These are phyloP conservation scores for Coregonus clupeaformis DNA, from an alignment of 2,113 vertebrate species.

Conservation along the genomic window DNA sequence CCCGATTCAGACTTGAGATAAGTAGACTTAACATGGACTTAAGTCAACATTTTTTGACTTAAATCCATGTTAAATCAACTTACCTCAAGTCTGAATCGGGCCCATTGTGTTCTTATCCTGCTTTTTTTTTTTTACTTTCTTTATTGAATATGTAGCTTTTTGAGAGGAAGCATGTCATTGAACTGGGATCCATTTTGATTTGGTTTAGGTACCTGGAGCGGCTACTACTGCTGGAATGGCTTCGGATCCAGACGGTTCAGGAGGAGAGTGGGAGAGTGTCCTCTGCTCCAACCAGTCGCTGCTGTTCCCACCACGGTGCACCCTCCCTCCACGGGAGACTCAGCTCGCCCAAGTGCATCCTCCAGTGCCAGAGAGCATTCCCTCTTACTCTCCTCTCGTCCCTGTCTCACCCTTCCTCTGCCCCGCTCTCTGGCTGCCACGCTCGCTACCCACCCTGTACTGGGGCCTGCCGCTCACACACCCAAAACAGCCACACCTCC, in stretches of 20 bases:
- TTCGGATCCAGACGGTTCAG: slow-evolving; percentile 80
- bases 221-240: slow-evolving; percentile 86
- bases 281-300: not conserved
- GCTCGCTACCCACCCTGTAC: slow-evolving; percentile 45
- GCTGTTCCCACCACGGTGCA: slow-evolving; percentile 41
- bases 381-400: slow-evolving; percentile 69
- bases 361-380: slow-evolving; percentile 75
- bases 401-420: slow-evolving; percentile 41
- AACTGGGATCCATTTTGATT: too few relatives aligned
- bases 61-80: too few relatives aligned
- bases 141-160: too few relatives aligned
- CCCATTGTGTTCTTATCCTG: too few relatives aligned
- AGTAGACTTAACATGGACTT: too few relatives aligned
- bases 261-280: slow-evolving; percentile 68
- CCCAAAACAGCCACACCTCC: too few relatives aligned
- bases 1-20: too few relatives aligned
- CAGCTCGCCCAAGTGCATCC: slow-evolving; percentile 73
- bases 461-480: slow-evolving; percentile 41
- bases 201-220: slow-evolving; percentile 73
- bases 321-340: slow-evolving; percentile 56
- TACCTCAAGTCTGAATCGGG: too few relatives aligned
- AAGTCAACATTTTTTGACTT: too few relatives aligned
- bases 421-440: slow-evolving; percentile 45
- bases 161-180: too few relatives aligned
- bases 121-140: too few relatives aligned